Percentiles rank a stretch among this genome's conserved stretches.
Evolutionary conservation across 2,113 vertebrate genomes (phyloP).

Genomic region (Lophochroa leadbeateri): DNA sequence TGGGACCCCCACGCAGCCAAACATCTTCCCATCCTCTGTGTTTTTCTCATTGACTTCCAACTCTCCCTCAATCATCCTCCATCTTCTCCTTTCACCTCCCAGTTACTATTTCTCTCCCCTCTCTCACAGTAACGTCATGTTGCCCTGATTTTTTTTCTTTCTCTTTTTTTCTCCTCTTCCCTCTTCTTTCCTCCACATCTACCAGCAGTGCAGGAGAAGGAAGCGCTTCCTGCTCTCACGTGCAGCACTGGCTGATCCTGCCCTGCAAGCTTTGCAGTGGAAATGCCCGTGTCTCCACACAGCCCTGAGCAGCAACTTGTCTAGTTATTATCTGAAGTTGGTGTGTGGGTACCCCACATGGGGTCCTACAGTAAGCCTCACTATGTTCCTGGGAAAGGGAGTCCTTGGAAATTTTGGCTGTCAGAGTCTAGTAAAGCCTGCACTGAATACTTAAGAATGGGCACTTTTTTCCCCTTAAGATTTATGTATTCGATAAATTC

Average conservation of each 20-base stretch:
- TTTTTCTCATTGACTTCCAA: neutral
- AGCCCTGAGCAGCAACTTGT: neutral
- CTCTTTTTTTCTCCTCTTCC: neutral
- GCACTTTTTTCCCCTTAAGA: rapidly evolving
- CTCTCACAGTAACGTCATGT: neutral
- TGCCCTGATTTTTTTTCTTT: neutral
- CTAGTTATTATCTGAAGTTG: neutral
- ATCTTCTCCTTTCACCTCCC: neutral
- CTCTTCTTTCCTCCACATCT: neutral
- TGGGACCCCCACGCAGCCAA: neutral
- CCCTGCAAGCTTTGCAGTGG: neutral
- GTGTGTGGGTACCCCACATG: neutral
- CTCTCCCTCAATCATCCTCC: neutral
- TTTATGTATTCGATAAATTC: neutral
- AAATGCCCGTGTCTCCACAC: neutral
- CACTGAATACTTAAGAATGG: neutral
- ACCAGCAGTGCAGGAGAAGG: neutral
- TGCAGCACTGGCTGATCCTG: neutral
- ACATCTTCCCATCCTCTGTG: rapidly evolving
- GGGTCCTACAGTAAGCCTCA: rapidly evolving
- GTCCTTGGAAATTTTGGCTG: neutral
- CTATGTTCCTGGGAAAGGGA: neutral
- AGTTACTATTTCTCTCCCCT: neutral
- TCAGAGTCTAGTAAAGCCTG: neutral
- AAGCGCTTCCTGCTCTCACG: neutral